Evolutionary conservation across 2,113 vertebrate species (phyloP).

Genomic region (Chamaetylas fuelleborni): DNA sequence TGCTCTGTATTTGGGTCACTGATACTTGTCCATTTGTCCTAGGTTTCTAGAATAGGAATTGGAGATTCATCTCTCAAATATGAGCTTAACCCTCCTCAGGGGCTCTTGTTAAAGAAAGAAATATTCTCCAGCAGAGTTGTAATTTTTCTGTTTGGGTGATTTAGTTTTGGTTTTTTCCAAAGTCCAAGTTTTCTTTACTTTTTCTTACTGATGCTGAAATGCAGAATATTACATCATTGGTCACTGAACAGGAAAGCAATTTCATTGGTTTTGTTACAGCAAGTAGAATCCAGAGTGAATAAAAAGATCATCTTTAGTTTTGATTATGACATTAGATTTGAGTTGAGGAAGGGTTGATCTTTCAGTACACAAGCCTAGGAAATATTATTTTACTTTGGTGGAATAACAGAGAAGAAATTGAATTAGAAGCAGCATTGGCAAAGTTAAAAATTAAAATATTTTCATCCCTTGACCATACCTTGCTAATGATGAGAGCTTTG

Average conservation of each 20-base stretch:
- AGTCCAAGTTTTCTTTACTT: background rate
- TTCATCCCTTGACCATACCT: background rate
- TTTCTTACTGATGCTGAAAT: background rate
- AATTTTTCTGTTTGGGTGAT: background rate
- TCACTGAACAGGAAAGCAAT: background rate
- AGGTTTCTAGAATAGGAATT: background rate
- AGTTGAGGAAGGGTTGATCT: background rate
- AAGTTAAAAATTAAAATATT: background rate
- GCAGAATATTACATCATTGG: background rate
- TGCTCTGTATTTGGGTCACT: background rate
- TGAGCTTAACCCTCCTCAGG: background rate
- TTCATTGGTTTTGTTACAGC: background rate
- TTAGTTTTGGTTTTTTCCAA: background rate
- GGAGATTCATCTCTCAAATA: background rate
- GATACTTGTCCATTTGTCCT: background rate
- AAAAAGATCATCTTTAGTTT: background rate
- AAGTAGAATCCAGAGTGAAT: background rate
- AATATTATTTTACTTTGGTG: background rate
- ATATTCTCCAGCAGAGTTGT: background rate
- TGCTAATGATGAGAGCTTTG: background rate
- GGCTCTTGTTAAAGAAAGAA: background rate
- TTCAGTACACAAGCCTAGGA: background rate
- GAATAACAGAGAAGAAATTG: background rate
- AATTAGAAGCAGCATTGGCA: background rate
- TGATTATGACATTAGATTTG: background rate